Conservation (phyloP, 2,888 invertebrate genomes). For the Linyphia triangularis region DNA sequence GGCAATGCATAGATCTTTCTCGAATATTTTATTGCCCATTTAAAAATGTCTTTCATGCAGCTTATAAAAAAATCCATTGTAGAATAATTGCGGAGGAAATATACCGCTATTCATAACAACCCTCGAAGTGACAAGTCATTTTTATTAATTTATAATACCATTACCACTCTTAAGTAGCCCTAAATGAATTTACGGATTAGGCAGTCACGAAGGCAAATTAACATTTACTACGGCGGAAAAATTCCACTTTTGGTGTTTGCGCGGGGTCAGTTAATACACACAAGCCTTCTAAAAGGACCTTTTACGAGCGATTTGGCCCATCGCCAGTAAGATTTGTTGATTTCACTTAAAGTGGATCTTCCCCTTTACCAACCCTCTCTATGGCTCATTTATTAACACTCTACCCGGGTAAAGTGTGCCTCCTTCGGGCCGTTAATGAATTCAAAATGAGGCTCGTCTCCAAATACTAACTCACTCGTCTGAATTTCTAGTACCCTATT, state of each 20-base stretch:
- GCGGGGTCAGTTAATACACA: constrained; percentile 7
- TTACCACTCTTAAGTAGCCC: not conserved
- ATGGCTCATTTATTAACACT: constrained; percentile 14
- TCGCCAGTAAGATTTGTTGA: constrained; percentile 30
- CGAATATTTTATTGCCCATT: constrained; percentile 9
- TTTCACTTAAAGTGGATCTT: constrained; percentile 37
- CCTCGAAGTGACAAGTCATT: constrained; percentile 3
- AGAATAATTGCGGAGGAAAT: not conserved
- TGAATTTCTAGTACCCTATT: constrained; percentile 4
- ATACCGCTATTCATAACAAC: not conserved
- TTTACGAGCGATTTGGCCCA: constrained; percentile 27
- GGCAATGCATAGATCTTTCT: not conserved
- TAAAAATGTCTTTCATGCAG: not conserved
- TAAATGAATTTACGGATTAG: constrained; percentile 17
- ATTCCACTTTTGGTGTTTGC: not conserved
- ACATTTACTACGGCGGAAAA: constrained; percentile 13
- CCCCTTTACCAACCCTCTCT: not conserved
- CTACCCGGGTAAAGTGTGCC: not conserved
- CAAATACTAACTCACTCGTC: constrained; percentile 1
- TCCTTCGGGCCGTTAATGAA: constrained; percentile 15
- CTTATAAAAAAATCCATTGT: not conserved
- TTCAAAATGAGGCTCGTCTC: constrained; percentile 20
- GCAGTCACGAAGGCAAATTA: not conserved
- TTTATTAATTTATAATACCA: constrained; percentile 16
- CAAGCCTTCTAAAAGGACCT: constrained; percentile 7